Percentiles rank a stretch among this genome's conserved stretches.
Conservation (phyloP, 2,888 invertebrate genomes). For the Microctonus brassicae region DNA sequence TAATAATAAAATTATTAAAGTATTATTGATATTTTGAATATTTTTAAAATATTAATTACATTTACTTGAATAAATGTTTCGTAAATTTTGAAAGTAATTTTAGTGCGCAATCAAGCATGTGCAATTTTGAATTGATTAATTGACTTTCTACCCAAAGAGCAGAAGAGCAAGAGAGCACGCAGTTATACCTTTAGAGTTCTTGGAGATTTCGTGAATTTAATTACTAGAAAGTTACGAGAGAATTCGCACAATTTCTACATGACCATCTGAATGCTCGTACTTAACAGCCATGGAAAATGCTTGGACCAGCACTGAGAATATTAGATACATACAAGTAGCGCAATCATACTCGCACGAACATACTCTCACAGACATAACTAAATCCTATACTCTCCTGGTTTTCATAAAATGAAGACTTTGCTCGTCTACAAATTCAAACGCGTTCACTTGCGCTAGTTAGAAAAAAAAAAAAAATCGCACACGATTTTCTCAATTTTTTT, state of each 20-base stretch:
- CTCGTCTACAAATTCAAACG: conserved; percentile 1
- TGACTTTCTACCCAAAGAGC: not conserved
- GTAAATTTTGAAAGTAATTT: not conserved
- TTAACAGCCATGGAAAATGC: not conserved
- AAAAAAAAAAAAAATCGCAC: not conserved
- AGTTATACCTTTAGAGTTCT: conserved; percentile 13
- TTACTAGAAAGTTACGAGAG: conserved; percentile 18
- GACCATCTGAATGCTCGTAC: conserved; percentile 2
- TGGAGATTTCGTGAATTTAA: conserved; percentile 19
- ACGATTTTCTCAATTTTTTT: not conserved
- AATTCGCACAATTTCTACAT: conserved; percentile 4
- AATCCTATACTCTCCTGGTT: not conserved
- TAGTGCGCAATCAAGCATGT: not conserved
- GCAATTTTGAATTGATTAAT: not conserved
- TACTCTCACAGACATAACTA: not conserved
- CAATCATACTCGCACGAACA: not conserved
- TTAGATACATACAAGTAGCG: not conserved
- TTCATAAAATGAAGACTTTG: conserved; percentile 2
- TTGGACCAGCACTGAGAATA: conserved; percentile 1
- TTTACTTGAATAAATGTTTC: not conserved
- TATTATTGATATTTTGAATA: no score
- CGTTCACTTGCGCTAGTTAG: not conserved
- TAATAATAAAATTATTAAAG: not conserved
- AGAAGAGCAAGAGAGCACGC: no score
- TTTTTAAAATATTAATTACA: no score